Evolutionary conservation across 1,140 invertebrate genomes (phyloP).

Genomic region (Stegodyphus mimosarum): DNA sequence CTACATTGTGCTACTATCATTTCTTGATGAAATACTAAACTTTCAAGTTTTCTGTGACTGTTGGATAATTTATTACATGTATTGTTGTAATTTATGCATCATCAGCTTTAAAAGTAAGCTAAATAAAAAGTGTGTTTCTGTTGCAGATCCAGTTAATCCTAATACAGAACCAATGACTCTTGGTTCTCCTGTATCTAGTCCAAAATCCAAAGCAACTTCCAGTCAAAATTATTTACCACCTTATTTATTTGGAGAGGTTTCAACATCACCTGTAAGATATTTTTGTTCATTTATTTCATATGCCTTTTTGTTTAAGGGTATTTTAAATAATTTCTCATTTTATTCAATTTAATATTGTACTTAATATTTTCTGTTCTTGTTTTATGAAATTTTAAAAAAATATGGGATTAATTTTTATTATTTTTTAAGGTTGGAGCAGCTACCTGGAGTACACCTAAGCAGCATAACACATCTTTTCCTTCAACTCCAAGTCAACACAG

Average conservation of each 20-base stretch:
- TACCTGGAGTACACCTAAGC: neutral
- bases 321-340: neutral
- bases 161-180: slow-evolving; percentile 45
- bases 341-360: neutral
- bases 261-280: slow-evolving; percentile 46
- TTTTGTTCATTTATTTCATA: neutral
- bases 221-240: slow-evolving; percentile 49
- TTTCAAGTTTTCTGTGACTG: no score
- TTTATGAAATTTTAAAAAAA: neutral
- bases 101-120: neutral
- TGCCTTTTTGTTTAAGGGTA: neutral
- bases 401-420: no score
- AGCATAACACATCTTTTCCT: neutral
- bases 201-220: slow-evolving; percentile 12
- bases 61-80: neutral
- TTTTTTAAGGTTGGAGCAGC: neutral
- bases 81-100: neutral
- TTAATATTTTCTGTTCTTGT: neutral
- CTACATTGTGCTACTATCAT: no score
- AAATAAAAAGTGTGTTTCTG: neutral
- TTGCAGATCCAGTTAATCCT: slow-evolving; percentile 29
- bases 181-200: slow-evolving; percentile 52
- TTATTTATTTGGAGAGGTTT: slow-evolving; percentile 42
- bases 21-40: no score
- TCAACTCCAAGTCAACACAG: neutral